Conservation (phyloP, 2,113 vertebrate species). For the Amphiprion percula region DNA sequence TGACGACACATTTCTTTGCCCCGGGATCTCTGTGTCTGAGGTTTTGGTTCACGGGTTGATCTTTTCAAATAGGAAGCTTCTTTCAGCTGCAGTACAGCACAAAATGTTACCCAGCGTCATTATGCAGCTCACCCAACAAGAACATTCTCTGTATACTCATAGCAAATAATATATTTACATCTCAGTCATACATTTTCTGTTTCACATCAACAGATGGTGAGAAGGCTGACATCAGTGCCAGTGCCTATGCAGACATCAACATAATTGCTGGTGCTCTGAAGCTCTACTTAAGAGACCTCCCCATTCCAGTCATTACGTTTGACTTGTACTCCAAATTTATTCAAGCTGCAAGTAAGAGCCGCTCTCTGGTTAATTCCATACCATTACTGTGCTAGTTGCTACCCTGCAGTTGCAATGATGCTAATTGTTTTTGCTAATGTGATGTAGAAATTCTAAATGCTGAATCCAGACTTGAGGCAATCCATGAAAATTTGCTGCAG, state of each 20-base stretch:
- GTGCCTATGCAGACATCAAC: constrained; percentile 94
- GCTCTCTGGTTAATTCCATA: background rate
- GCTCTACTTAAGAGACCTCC: constrained; percentile 96
- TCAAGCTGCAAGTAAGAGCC: constrained; percentile 94
- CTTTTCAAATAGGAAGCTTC: constrained; percentile 30
- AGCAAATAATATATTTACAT: background rate
- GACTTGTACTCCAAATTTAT: constrained; percentile 97
- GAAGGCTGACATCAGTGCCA: constrained; percentile 94
- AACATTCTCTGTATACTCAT: background rate
- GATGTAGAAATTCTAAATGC: constrained; percentile 89
- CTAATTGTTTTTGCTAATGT: constrained; percentile 34
- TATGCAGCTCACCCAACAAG: background rate
- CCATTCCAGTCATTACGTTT: constrained; percentile 96
- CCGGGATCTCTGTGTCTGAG: constrained; percentile 3
- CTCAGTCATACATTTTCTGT: constrained; percentile 18
- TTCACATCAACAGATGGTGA: constrained; percentile 91
- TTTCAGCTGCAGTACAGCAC: constrained; percentile 1
- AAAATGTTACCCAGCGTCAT: background rate
- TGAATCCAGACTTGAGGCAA: constrained; percentile 93
- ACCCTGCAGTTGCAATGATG: constrained; percentile 22
- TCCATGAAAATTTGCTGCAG: constrained; percentile 92
- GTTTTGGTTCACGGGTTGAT: constrained; percentile 27
- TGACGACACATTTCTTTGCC: constrained; percentile 33
- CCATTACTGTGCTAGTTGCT: constrained; percentile 1
- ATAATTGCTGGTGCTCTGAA: constrained; percentile 97